Base-by-base conservation (phyloP, 2,888 invertebrate species). In the Thera britannica region DNA sequence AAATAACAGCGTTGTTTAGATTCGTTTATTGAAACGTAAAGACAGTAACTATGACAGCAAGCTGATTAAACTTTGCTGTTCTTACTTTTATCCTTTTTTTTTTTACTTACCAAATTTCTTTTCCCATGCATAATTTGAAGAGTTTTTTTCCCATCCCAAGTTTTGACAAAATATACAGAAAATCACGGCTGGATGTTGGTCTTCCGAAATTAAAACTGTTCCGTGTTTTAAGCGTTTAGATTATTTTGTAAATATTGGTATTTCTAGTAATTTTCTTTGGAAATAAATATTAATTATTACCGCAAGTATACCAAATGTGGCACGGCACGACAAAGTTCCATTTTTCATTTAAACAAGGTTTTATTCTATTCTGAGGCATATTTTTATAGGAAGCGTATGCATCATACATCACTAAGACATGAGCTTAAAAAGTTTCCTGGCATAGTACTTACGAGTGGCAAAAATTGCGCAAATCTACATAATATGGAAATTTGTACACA, bases 381-480 rank as follows among this genome's bases (percentile, higher is more conserved):
- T 55, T 46, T 55, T 46, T 34, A 56, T 51, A 62, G 71, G 71
- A 68, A 71, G 61, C 56, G n/a, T 7, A 9, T 6, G 44, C 44
- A 8, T 9, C 72, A 71, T 72, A 70, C 70, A 73, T 76, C 77
- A 77, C 68, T 64, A 70, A 72, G 66, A 63, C 65, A 65, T 52
- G 55, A 70, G n/a, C 64, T 66, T 57, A 70, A 70, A 69, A 66
- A 60, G 57, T 62, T 56, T 62, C 64, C 63, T 61, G 57, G 57
- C 46, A 58, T 65, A 59, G 54, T 48, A 49, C 59, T 57, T 52
- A 54, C 57, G 52, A 36, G 58, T 58, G 48, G 62, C 41, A 84
- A 85, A 84, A 83, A 84, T 81, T 83, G 76, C 72, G 73, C 72
- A 65, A 79, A 88, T 89, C 83, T 85, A 76, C 89, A 89, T 89